Base-by-base conservation (phyloP, 2,113 vertebrate genomes). In the Grammomys surdaster region DNA sequence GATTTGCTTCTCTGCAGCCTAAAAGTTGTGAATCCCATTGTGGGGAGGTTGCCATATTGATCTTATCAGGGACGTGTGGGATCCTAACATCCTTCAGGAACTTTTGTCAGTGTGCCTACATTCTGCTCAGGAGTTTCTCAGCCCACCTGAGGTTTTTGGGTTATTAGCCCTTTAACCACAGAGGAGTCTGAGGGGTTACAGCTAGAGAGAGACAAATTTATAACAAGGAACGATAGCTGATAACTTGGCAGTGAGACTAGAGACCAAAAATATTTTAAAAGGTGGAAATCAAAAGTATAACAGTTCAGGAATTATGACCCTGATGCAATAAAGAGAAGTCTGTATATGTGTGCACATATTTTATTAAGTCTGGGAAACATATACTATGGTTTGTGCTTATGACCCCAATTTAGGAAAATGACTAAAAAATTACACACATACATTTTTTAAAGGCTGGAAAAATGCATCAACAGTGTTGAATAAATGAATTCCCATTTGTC, bases 291-390 rank as follows among this genome's bases (percentile, higher is more conserved):
- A 63, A 88, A 94, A 92, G 40, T 60, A 58, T 46, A 84, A 81
- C 48, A 67, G 20, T 85, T 96, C 88, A 87, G 85, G 86, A 95
- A 90, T 96, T 92, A 93, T 89, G 93, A 91, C 88, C 58, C 60
- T 31, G 36, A 33, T 89, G 43, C 75, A 93, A 88, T 81, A 89
- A 88, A 93, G 70, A 84, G 93, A 81, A 36, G 51, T 54, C 28
- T 80, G 69, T 73, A 87, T 72, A 33, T 82, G 43, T 70, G 36
- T 33, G 75, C 46, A 91, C 51, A 22, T 54, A 73, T 89, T 97
- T 96, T 95, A 97, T 90, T 96, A 96, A 94, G 93, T 94, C 90
- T 96, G 90, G 81, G 85, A 92, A 94, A 97, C 93, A 93, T 93
- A 96, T 24, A 88, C 58, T 48, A 63, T 60, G 56, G 96, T 91